Evolutionary conservation across 2,113 vertebrate genomes (phyloP).

Genomic region (Spea bombifrons): DNA sequence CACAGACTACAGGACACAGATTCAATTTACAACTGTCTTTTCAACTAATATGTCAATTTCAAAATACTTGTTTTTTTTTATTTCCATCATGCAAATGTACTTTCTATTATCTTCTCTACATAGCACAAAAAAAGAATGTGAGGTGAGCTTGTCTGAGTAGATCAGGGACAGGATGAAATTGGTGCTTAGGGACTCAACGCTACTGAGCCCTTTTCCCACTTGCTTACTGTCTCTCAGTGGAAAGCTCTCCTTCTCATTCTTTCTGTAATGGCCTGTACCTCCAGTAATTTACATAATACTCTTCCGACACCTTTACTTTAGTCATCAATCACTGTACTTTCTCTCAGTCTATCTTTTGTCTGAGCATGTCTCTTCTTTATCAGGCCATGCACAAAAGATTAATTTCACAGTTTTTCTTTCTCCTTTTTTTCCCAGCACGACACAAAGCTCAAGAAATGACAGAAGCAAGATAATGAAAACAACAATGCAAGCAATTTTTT

Average conservation of each 20-base stretch:
- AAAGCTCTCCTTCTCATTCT: slow-evolving; percentile 64
- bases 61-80: slow-evolving; percentile 57
- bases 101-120: slow-evolving; percentile 67
- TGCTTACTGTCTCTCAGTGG: slow-evolving; percentile 68
- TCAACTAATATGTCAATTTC: slow-evolving; percentile 54
- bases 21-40: slow-evolving; percentile 38
- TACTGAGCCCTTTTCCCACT: slow-evolving; percentile 72
- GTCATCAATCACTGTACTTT: slow-evolving; percentile 99
- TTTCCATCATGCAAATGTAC: slow-evolving; percentile 67
- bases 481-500: slow-evolving; percentile 95
- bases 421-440: slow-evolving; percentile 91
- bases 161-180: slow-evolving; percentile 96
- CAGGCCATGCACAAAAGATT: slow-evolving; percentile 99
- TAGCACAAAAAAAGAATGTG: slow-evolving; percentile 71
- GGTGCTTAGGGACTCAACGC: slow-evolving; percentile 81
- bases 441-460: slow-evolving; percentile 97
- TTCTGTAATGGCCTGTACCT: slow-evolving; percentile 91
- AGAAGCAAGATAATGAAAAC: slow-evolving; percentile 98
- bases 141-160: slow-evolving; percentile 89
- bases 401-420: slow-evolving; percentile 96
- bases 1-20: not conserved
- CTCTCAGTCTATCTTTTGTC: slow-evolving; percentile 97
- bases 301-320: slow-evolving; percentile 99
- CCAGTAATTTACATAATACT: slow-evolving; percentile 99
- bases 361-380: slow-evolving; percentile 98